phyloP scores from a whole-genome alignment of 2,797 vertebrate species.

The Periparus ater region DNA sequence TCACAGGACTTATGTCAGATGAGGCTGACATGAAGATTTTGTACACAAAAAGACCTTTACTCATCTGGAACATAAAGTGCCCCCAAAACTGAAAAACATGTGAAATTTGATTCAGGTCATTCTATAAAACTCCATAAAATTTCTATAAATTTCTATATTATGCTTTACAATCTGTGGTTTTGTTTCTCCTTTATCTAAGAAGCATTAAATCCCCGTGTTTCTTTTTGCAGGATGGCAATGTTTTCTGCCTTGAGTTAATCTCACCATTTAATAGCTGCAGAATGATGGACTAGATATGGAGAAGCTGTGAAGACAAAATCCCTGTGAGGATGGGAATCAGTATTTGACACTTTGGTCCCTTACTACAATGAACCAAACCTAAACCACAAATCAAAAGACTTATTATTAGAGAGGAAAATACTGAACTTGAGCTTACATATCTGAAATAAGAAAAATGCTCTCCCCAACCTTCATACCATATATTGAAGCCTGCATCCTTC shows the following conservation, averaged over 20 bases:
- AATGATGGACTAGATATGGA: neutral
- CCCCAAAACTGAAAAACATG: neutral
- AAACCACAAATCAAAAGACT: neutral
- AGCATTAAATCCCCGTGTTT: neutral
- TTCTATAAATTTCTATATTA: neutral
- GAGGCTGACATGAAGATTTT: slow-evolving; percentile 9
- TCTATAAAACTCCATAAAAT: neutral
- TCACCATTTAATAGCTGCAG: neutral
- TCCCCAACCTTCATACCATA: neutral
- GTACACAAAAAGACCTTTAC: neutral
- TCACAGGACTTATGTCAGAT: neutral
- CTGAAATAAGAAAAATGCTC: neutral
- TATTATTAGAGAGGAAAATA: neutral
- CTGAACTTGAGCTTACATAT: neutral
- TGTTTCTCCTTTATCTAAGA: neutral
- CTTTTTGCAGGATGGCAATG: neutral
- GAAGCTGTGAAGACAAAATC: neutral
- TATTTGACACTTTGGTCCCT: neutral
- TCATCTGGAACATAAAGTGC: neutral
- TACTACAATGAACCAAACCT: neutral
- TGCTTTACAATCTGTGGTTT: neutral
- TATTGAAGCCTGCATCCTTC: neutral
- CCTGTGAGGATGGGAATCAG: neutral
- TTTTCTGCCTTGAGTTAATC: neutral
- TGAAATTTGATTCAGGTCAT: neutral